Evolutionary conservation across 2,888 invertebrate genomes (phyloP).

Genomic region (Lepidocyrtoides sp.): DNA sequence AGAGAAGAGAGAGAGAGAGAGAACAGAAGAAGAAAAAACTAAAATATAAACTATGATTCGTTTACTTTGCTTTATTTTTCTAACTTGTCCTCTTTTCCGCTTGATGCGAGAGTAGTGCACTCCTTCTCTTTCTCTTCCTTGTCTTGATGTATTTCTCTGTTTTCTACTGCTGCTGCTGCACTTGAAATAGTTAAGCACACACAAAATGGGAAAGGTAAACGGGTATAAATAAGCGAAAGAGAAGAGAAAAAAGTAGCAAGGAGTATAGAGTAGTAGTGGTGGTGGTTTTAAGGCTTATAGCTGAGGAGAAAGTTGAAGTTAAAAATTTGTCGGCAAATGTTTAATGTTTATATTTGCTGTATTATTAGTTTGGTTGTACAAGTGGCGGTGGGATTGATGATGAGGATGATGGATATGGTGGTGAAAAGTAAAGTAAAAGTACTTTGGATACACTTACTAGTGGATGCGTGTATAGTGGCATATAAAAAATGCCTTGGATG

Average conservation of each 20-base stretch:
- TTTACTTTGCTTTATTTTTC: conserved; percentile 71
- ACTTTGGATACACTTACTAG: conserved; percentile 36
- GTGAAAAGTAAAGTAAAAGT: conserved; percentile 48
- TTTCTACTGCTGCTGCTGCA: conserved; percentile 48
- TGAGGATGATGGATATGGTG: conserved; percentile 22
- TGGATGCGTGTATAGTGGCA: conserved; percentile 4
- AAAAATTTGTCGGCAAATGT: conserved; percentile 74
- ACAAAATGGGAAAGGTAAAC: conserved; percentile 40
- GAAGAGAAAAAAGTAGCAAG: not conserved
- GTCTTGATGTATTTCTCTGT: not conserved
- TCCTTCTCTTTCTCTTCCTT: conserved; percentile 12
- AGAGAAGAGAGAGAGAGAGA: not conserved
- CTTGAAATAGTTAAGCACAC: conserved; percentile 69
- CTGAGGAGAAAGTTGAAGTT: conserved; percentile 77
- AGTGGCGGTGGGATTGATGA: conserved; percentile 45
- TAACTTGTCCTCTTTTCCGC: conserved; percentile 70
- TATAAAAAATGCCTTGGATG: conserved; percentile 1
- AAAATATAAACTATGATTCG: conserved; percentile 55
- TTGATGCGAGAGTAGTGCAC: conserved; percentile 34
- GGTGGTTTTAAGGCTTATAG: not conserved
- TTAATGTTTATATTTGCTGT: conserved; percentile 80
- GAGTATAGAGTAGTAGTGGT: not conserved
- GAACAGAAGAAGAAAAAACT: conserved; percentile 39
- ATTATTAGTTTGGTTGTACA: conserved; percentile 73
- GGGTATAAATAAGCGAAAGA: not conserved